Percentiles rank a stretch among this genome's conserved stretches.
Conservation (phyloP, 2,888 invertebrate species). For the Escarpia spicata region DNA sequence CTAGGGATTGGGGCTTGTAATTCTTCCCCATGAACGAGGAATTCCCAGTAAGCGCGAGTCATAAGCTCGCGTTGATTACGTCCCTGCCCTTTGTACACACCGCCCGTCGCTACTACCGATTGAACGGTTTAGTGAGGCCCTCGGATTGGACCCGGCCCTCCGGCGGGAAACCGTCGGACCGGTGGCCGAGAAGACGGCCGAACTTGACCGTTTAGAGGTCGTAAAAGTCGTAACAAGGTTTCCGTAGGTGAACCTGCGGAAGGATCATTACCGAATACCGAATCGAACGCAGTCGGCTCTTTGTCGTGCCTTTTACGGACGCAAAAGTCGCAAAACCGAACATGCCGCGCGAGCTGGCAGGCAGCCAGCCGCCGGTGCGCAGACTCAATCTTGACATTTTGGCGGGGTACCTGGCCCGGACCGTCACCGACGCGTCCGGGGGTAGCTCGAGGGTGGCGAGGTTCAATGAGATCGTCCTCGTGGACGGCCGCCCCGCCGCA, state of each 20-base stretch:
- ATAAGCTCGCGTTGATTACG: slow-evolving; percentile 74
- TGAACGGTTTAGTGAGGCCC: slow-evolving; percentile 73
- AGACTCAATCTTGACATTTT: no score
- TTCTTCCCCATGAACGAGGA: slow-evolving; percentile 73
- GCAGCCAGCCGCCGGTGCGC: no score
- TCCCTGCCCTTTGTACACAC: slow-evolving; percentile 71
- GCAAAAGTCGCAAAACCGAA: neutral
- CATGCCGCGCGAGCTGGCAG: neutral
- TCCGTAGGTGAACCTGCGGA: slow-evolving; percentile 75
- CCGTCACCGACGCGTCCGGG: slow-evolving; percentile 65
- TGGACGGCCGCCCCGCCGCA: no score
- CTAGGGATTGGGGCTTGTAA: slow-evolving; percentile 75
- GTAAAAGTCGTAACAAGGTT: slow-evolving; percentile 77
- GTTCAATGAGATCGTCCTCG: no score
- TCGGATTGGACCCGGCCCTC: slow-evolving; percentile 28
- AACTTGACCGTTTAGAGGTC: slow-evolving; percentile 73
- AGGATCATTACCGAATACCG: slow-evolving; percentile 67
- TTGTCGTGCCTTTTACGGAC: neutral
- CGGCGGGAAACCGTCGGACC: no score
- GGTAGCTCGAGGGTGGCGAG: no score
- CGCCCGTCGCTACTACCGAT: slow-evolving; percentile 79
- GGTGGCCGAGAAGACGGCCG: slow-evolving; percentile 72
- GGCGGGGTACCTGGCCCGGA: no score
- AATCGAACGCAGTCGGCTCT: neutral
- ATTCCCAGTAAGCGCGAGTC: slow-evolving; percentile 78